These are phyloP conservation scores for Perognathus longimembris DNA, from an alignment of 2,113 vertebrate species.

Conservation along the genomic window DNA sequence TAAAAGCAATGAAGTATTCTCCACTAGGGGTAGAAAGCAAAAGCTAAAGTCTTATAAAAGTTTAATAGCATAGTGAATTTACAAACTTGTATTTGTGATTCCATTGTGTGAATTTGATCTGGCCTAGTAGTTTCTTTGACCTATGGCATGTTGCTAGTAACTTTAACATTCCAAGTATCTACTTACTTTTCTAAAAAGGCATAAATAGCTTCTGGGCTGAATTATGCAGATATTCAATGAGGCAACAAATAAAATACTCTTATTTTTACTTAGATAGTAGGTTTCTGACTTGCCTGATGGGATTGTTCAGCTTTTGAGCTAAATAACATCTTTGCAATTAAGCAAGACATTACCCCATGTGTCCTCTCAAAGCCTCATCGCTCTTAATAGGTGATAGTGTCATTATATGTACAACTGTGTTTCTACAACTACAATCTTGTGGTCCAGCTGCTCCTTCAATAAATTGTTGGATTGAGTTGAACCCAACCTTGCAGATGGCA, in stretches of 20 bases:
- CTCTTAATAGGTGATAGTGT: neutral
- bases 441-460: neutral
- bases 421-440: neutral
- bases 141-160: neutral
- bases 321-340: neutral
- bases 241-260: neutral
- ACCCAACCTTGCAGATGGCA: neutral
- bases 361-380: neutral
- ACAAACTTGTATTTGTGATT: neutral
- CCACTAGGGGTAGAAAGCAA: neutral
- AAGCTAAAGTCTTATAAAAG: neutral
- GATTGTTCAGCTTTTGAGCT: neutral
- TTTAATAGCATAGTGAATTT: neutral
- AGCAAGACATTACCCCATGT: neutral
- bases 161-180: neutral
- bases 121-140: neutral
- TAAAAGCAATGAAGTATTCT: neutral
- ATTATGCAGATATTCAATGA: neutral
- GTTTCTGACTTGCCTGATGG: neutral
- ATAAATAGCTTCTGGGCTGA: neutral
- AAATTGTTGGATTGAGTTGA: neutral
- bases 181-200: neutral
- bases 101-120: neutral
- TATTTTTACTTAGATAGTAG: neutral
- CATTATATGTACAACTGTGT: neutral